Evolutionary conservation across 2,888 invertebrate genomes (phyloP), one percentile per base, ranked within the genome.

Genomic region (Drosophila acutilabella): DNA sequence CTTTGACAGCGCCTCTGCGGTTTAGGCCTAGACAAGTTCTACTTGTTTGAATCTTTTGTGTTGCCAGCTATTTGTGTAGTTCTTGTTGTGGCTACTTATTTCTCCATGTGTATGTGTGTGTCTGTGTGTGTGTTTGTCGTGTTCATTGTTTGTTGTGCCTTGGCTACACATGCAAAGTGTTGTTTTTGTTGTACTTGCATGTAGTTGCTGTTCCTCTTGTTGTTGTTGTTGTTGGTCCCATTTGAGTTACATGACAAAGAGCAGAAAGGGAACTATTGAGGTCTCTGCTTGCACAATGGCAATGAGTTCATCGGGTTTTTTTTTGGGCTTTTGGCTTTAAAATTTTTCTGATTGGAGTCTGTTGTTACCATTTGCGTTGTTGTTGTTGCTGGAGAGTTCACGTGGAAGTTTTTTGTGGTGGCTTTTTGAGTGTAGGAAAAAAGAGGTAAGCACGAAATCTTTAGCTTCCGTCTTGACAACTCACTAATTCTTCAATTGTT

Each of bases 11-110:
- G 64, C 68, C 88, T 14, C 66, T 87, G 85, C 8, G 59, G 33
- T 16, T 71, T 76, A 70, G 82, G 79, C 85, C 82, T 76, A 68
- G 82, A 88, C 88, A 74, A 88, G 85, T 88, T 82, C 82, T 88
- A 74, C 82, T 82, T 85, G 88, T 88, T 85, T 83, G 53, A 53
- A 11, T 70, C 64, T 76, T 50, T 69, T 76, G 51, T 65, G 53
- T 57, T 50, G 47, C 36, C 52, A 64, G 60, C 72, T 70, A 68
- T 76, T 81, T 69, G 79, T 71, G 80, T 57, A 71, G 61, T 67
- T 54, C 60, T 72, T 72, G 84, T 72, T 81, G 57, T 54, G 73
- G 59, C 51, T 68, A 54, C 62, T 48, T 57, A 57, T 50, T 62
- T 18, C 10, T 61, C 20, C 47, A 40, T 8, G 44, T 67, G 44